Conservation (phyloP, 2,113 vertebrate genomes). For the Ictidomys tridecemlineatus region DNA sequence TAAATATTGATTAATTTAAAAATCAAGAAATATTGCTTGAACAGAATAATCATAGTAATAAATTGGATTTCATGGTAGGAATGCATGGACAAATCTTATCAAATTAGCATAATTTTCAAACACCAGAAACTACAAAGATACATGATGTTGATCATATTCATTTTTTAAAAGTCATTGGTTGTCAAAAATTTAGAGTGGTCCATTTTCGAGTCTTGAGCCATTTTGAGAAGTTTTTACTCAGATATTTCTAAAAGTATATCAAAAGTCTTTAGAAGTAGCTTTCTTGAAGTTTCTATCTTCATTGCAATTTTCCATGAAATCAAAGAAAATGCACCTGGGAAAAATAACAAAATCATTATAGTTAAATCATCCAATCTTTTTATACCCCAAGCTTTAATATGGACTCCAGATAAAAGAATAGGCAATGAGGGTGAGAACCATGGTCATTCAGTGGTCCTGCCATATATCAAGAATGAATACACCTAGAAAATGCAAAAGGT, state of each 20-base stretch:
- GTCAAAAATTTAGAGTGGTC: neutral
- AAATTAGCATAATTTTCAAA: neutral
- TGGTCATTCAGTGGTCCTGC: neutral
- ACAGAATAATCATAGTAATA: neutral
- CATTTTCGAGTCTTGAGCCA: neutral
- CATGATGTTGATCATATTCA: neutral
- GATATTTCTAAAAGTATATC: neutral
- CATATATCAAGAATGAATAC: neutral
- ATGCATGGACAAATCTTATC: neutral
- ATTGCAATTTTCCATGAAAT: neutral
- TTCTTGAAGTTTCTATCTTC: neutral
- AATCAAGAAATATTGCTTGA: neutral
- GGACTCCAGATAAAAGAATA: neutral
- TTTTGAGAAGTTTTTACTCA: neutral
- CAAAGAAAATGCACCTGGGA: constrained; percentile 46
- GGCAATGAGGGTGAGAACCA: neutral
- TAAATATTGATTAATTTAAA: neutral
- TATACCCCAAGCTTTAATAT: neutral
- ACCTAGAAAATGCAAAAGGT: neutral
- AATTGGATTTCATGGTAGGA: constrained; percentile 22
- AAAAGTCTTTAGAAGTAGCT: fast-evolving
- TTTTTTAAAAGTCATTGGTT: neutral
- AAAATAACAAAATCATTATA: neutral
- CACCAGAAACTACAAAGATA: neutral
- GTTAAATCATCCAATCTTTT: neutral